Base-by-base conservation (phyloP, 2,113 vertebrate genomes). In the Xenopus borealis region DNA sequence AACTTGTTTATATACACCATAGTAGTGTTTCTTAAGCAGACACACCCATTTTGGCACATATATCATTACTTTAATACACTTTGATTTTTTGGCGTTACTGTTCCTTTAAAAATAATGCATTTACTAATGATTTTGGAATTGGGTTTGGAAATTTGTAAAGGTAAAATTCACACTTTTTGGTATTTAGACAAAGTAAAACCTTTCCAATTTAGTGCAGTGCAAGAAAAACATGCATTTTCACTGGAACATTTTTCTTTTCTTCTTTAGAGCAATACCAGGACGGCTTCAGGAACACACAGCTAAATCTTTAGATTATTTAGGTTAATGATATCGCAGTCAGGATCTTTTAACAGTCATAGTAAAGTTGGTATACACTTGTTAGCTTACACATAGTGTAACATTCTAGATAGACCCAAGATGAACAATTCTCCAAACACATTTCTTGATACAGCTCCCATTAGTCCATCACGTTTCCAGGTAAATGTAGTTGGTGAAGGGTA, bases 381-480 rank as follows among this genome's bases (percentile, higher is more conserved):
- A 52, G 9, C 12, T 23, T 23, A 19, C 57, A 62, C 7, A 71
- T 62, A 27, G 20, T 53, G 33, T 12, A 4, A 50, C 44, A 69
- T 16, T 62, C 18, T 59, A 69, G 46, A 9, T 18, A n/a, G 44
- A 44, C 65, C 18, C 30, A 69, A 20, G 13, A 81, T 90, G 78
- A 91, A 87, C 84, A 91, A 87, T 72, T 74, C 88, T 50, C 80
- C 87, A 81, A 89, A 76, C 1, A 61, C 81, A 11, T 91, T 92
- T 84, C 77, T 84, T 80, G 91, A 91, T 67, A 80, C 88, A 20
- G 80, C 67, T 11, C 80, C 88, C 70, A 76, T 46, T 69, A 79
- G 77, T n/a, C 61, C 79, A 20, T 90, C 78, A 71, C 86, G 92
- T 7, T 93, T 93, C 80, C 91, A 93, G 81, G 92, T 93, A 0